phyloP scores from a whole-genome alignment of 92 coral and sea anemone species.

The Pocillopora meandrina region DNA sequence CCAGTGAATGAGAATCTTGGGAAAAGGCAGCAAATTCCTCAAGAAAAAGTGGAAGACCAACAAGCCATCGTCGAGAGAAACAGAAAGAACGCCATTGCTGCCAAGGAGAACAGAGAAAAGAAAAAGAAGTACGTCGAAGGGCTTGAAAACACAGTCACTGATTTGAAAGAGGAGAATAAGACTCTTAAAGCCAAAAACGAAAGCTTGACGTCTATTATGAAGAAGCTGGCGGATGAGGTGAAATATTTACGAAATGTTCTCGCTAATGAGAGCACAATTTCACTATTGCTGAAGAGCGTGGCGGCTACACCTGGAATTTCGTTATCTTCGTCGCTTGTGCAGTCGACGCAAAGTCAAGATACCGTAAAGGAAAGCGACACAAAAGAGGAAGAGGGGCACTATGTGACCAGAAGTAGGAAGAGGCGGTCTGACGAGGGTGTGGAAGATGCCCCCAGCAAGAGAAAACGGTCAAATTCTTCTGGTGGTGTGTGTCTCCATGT shows the following conservation, averaged over 20 bases:
- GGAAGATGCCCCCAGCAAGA: constrained; percentile 15
- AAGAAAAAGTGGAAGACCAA: constrained; percentile 31
- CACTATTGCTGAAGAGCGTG: constrained; percentile 74
- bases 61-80: constrained; percentile 57
- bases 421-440: constrained; percentile 19
- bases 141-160: constrained; percentile 66
- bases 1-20: not conserved
- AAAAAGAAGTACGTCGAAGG: constrained; percentile 83
- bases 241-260: constrained; percentile 77
- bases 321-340: constrained; percentile 72
- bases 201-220: constrained; percentile 47
- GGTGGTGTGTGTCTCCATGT: constrained; percentile 98
- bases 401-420: constrained; percentile 48
- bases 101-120: constrained; percentile 87
- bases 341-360: constrained; percentile 28
- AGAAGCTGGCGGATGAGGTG: constrained; percentile 76
- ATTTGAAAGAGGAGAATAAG: constrained; percentile 70
- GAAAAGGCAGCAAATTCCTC: constrained; percentile 11
- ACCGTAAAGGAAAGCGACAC: not conserved
- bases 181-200: constrained; percentile 49
- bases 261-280: constrained; percentile 90
- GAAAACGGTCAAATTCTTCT: constrained; percentile 25
- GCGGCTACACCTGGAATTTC: constrained; percentile 86
- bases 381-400: constrained; percentile 19
- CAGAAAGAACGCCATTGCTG: constrained; percentile 86